These are phyloP conservation scores for Erynnis tages DNA, from an alignment of 2,888 invertebrate species.

Conservation along the genomic window DNA sequence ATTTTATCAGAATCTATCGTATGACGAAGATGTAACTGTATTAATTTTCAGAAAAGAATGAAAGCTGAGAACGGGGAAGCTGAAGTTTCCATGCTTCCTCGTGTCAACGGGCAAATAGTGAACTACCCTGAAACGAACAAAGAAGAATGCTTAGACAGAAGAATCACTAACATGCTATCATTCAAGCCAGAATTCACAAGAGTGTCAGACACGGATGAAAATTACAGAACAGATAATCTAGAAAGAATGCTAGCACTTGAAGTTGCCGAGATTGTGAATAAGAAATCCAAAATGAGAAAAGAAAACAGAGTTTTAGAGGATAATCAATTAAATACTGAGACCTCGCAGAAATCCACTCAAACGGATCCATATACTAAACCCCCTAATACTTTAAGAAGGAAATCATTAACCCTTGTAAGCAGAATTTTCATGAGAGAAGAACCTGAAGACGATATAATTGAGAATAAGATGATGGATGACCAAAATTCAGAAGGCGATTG, in stretches of 20 bases:
- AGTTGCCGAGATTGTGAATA: conserved; percentile 59
- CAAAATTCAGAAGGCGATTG: conserved; percentile 71
- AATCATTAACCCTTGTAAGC: conserved; percentile 60
- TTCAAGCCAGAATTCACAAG: conserved; percentile 59
- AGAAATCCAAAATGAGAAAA: conserved; percentile 46
- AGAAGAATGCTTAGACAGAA: conserved; percentile 55
- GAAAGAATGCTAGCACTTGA: conserved; percentile 58
- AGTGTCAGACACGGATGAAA: conserved; percentile 48
- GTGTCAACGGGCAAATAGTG: conserved; percentile 53
- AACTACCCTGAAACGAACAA: conserved; percentile 38
- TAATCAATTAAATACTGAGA: conserved; percentile 41
- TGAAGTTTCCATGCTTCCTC: conserved; percentile 49
- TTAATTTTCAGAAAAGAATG: conserved; percentile 54
- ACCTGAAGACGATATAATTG: conserved; percentile 51
- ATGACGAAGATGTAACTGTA: too few relatives aligned
- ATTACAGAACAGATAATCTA: conserved; percentile 44
- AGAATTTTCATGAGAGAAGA: conserved; percentile 59
- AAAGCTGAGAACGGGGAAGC: conserved; percentile 56
- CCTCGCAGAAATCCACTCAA: conserved; percentile 54
- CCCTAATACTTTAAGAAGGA: conserved; percentile 59
- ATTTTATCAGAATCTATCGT: too few relatives aligned
- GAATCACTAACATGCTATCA: conserved; percentile 65
- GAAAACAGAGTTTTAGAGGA: conserved; percentile 36
- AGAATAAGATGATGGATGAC: conserved; percentile 67
- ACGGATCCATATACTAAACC: conserved; percentile 51